These are phyloP conservation scores for Tinea semifulvella DNA, from an alignment of 2,888 invertebrate species.

Conservation along the genomic window DNA sequence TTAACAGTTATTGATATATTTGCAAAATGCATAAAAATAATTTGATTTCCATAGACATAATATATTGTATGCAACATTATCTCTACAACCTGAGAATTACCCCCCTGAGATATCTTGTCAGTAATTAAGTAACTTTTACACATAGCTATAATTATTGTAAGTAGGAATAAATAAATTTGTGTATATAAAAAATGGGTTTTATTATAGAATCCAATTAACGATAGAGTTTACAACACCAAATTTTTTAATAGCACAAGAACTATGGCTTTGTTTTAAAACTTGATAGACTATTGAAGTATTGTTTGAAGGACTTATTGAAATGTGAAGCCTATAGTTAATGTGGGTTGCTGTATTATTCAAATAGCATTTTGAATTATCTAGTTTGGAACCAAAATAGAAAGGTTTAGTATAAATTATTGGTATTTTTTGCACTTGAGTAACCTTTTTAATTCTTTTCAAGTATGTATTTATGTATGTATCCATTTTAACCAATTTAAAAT, in stretches of 20 bases:
- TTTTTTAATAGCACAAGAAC: not conserved
- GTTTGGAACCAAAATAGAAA: slow-evolving; percentile 50
- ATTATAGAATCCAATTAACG: not conserved
- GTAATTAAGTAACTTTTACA: too few species aligned
- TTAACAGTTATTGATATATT: too few species aligned
- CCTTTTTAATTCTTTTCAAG: slow-evolving; percentile 45
- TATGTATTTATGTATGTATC: slow-evolving; percentile 55
- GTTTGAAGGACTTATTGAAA: not conserved
- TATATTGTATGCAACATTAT: not conserved
- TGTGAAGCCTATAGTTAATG: slow-evolving; percentile 1
- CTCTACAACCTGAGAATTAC: too few species aligned
- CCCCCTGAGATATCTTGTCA: too few species aligned
- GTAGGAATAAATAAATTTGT: not conserved
- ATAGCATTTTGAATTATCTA: slow-evolving; percentile 27
- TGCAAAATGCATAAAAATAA: too few species aligned
- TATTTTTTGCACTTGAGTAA: slow-evolving; percentile 55
- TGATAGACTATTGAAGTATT: not conserved
- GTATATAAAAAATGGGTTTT: not conserved
- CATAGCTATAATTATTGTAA: not conserved
- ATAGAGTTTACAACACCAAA: not conserved
- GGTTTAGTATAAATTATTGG: slow-evolving; percentile 62
- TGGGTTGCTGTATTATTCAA: not conserved
- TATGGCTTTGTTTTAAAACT: slow-evolving; percentile 5
- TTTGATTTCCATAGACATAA: too few species aligned
- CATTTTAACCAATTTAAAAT: slow-evolving; percentile 51